Conservation (phyloP, 2,113 vertebrate species). For the Passer montanus region DNA sequence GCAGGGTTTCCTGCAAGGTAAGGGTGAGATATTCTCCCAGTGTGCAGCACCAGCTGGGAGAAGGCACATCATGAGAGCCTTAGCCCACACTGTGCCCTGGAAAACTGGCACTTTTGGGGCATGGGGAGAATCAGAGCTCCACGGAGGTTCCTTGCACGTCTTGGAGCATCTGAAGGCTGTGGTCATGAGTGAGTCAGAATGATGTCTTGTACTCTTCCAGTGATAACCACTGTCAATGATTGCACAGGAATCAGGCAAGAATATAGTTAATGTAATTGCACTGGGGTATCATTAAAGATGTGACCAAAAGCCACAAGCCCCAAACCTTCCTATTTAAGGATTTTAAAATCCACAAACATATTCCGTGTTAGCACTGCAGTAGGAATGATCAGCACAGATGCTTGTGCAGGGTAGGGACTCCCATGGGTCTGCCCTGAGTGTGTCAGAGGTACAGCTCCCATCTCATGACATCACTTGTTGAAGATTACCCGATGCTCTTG, state of each 20-base stretch:
- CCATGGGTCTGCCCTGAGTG: background rate
- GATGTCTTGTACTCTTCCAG: background rate
- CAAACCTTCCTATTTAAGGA: background rate
- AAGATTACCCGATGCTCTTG: background rate
- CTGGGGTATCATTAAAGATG: background rate
- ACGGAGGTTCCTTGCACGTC: background rate
- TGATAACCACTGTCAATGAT: slow-evolving; percentile 3
- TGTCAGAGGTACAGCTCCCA: fast-evolving
- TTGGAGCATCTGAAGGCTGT: slow-evolving; percentile 1
- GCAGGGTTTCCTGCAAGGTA: background rate
- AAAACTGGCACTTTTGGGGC: background rate
- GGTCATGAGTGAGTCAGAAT: background rate
- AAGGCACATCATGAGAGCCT: fast-evolving
- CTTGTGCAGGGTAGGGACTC: background rate
- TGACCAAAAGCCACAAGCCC: background rate
- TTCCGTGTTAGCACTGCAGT: background rate
- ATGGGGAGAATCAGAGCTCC: fast-evolving
- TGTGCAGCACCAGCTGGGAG: fast-evolving
- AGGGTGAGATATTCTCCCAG: background rate
- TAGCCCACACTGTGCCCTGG: fast-evolving
- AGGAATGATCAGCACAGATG: fast-evolving
- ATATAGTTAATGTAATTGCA: slow-evolving; percentile 7
- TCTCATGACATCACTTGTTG: fast-evolving
- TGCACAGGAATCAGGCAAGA: background rate
- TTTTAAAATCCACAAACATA: background rate